Base-by-base conservation (phyloP, 2,888 invertebrate species). In the Campoletis raptor region DNA sequence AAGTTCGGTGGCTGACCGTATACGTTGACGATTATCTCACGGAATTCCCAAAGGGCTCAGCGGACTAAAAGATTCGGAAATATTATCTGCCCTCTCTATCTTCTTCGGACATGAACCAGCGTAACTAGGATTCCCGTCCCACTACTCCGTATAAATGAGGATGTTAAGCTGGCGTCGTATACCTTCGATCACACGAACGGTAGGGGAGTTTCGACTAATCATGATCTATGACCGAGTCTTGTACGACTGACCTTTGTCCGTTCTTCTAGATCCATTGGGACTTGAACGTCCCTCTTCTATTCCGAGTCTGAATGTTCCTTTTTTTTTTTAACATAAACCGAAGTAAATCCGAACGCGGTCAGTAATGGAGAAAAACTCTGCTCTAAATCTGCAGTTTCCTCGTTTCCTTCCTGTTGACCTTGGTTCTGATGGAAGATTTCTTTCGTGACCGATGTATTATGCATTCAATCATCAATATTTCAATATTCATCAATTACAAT, bases 181-280 rank as follows among this genome's bases (percentile, higher is more conserved):
- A 61, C 54, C 21, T 54, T n/a, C n/a, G 89, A 87, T 88, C 87
- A 64, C 79, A 36, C 64, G 78, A 73, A 72, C 84, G 82, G 89
- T 87, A 54, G 83, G 87, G 87, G 87, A 87, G 82, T 73, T 88
- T 85, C 73, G 85, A 84, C 92, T 93, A 93, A 93, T 92, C 92
- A 92, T 93, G 93, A 93, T 93, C 91, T 93, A 93, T 92, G 92
- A 90, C 89, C 90, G 89, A 85, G 80, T 89, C 90, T 90, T 91
- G 90, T 92, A 93, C 92, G 93, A 93, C 90, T 92, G 92, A 93
- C 93, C 93, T 93, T 92, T 92, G 92, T 90, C 90, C 91, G 88
- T 83, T 88, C 87, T 78, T 88, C 86, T 73, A 42, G 81, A 81
- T 87, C 89, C 90, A 89, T 78, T 82, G 92, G 91, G 92, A 91